Base-by-base conservation (phyloP, 2,113 vertebrate genomes). In the Cyphomyrus plagiostoma region DNA sequence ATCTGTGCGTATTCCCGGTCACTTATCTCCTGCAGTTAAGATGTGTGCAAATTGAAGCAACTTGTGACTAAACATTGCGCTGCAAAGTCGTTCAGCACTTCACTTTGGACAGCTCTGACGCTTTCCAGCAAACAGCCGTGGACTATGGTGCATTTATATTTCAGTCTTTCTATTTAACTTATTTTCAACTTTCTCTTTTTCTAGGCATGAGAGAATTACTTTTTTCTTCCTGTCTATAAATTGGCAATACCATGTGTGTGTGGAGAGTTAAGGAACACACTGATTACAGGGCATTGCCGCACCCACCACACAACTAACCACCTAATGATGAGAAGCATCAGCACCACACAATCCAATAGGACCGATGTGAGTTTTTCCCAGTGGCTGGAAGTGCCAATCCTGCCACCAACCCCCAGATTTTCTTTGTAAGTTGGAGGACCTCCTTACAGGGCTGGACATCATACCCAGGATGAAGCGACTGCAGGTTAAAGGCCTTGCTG, bases 1-100 rank as follows among this genome's bases (percentile, higher is more conserved):
- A 77, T 90, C 82, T 82, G n/a, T 86, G 83, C 4, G 49, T 86
- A 48, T 48, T 48, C 88, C 52, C 70, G 49, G 42, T 86, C 85
- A 88, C 89, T 89, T 91, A 4, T 90, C 86, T 90, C 84, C 91
- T 35, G 56, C 70, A 91, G 90, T 90, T 88, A 91, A 91, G 90
- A 50, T 21, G 85, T 84, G 77, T 82, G 88, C 88, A 17, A 77
- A 83, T 89, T 87, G 4, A 85, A 90, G 91, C 9, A 89, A 90
- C 87, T 39, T 87, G 88, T 89, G 90, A 91, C 89, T 91, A 92
- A 89, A 89, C 89, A 74, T 10, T 91, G 91, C 53, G 48, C 84
- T 23, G 85, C 4, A 35, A 50, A 89, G 84, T 86, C 49, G 48
- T 46, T 89, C 88, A 19, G 26, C 21, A 77, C 46, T 86, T 82